phyloP scores from a whole-genome alignment of 2,888 invertebrate genomes.

The Tinea pellionella region DNA sequence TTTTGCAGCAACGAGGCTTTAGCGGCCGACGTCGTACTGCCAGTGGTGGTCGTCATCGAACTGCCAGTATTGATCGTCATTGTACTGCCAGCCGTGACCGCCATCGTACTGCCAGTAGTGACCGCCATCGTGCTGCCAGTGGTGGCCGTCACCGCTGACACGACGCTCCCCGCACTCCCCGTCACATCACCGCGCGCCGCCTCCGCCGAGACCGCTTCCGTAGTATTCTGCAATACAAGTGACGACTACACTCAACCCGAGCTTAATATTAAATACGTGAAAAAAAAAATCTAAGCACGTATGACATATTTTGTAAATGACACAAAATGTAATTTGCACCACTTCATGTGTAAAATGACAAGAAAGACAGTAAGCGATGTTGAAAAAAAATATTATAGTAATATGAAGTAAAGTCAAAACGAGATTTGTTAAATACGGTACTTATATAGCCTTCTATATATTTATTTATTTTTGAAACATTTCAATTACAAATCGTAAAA shows the following conservation, averaged over 20 bases:
- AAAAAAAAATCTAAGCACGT: background rate
- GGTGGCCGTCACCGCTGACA: conserved; percentile 7
- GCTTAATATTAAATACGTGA: background rate
- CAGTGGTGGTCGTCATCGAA: background rate
- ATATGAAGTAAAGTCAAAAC: too few species aligned
- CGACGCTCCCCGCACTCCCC: conserved; percentile 30
- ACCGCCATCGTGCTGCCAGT: too few species aligned
- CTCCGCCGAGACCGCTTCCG: conserved; percentile 62
- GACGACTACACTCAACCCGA: background rate
- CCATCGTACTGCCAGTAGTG: conserved; percentile 19
- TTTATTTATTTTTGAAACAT: too few species aligned
- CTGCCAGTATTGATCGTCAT: conserved; percentile 15
- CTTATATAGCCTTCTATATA: too few species aligned
- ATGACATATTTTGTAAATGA: background rate
- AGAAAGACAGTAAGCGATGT: background rate
- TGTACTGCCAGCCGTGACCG: conserved; percentile 32
- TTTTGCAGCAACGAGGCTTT: conserved; percentile 87
- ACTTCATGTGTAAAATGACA: background rate
- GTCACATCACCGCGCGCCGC: conserved; percentile 36
- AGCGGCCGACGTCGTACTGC: conserved; percentile 34
- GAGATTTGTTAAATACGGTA: too few species aligned
- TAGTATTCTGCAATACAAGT: conserved; percentile 48
- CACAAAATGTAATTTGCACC: background rate
- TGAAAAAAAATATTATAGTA: background rate
- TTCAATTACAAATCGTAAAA: too few species aligned